Conservation (phyloP, 1,140 invertebrate species). For the Augochlora pura region DNA sequence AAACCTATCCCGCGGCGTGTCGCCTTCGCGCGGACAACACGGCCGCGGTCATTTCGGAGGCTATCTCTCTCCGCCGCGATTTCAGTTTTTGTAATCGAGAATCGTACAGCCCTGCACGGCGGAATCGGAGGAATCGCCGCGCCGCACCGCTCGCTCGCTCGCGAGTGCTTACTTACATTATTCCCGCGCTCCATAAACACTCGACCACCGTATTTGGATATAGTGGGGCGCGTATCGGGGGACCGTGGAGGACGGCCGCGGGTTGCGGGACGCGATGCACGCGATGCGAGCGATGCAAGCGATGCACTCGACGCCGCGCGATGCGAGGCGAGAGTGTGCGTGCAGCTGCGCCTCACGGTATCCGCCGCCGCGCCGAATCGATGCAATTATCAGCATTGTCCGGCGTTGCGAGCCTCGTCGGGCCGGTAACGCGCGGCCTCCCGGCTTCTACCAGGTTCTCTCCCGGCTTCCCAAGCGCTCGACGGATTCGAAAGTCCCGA, state of each 20-base stretch:
- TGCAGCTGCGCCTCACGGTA: neutral
- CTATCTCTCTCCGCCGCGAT: neutral
- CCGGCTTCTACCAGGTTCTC: too few relatives aligned
- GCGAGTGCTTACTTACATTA: constrained; percentile 37
- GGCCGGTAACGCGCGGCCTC: too few relatives aligned
- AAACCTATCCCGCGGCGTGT: neutral
- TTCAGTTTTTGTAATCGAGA: neutral
- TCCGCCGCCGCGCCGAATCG: neutral
- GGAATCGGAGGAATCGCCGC: constrained; percentile 21
- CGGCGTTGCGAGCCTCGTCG: neutral
- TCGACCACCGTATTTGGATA: constrained; percentile 55
- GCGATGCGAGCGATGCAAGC: too few relatives aligned
- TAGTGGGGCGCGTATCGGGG: constrained; percentile 22
- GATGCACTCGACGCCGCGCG: neutral
- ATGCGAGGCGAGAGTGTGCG: neutral
- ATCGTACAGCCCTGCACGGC: neutral
- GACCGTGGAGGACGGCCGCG: constrained; percentile 2
- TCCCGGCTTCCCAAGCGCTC: too few relatives aligned
- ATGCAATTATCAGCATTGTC: constrained; percentile 7
- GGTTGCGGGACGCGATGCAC: neutral
- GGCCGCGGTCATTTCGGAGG: neutral
- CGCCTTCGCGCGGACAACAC: neutral
- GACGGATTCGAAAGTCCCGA: neutral
- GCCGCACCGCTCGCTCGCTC: too few relatives aligned
- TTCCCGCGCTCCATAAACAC: constrained; percentile 57